These are phyloP conservation scores for Hydractinia symbiolongicarpus DNA, from an alignment of 30 jellyfish, hydroid and myxozoan genomes.

Conservation along the genomic window DNA sequence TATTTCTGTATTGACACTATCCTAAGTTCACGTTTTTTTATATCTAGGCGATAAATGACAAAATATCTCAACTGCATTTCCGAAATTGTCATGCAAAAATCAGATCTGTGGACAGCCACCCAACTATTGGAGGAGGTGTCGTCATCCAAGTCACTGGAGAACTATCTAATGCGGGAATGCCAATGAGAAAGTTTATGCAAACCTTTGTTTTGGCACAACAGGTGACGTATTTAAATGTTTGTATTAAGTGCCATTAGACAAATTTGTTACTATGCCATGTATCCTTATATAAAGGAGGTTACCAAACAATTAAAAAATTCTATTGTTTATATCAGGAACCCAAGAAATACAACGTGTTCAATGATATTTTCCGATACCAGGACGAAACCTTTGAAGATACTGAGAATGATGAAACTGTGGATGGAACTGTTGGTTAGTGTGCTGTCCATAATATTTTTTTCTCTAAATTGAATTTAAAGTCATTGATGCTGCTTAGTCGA, in stretches of 20 bases:
- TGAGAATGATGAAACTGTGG: conserved; percentile 65
- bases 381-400: conserved; percentile 82
- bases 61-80: conserved; percentile 69
- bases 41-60: conserved; percentile 71
- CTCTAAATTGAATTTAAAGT: no score
- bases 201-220: conserved; percentile 85
- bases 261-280: background rate
- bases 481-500: background rate
- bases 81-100: conserved; percentile 68
- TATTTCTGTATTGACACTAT: no score
- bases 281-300: no score
- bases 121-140: conserved; percentile 82
- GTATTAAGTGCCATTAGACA: background rate
- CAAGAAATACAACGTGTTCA: conserved; percentile 61
- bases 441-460: no score
- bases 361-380: conserved; percentile 89
- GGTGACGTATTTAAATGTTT: conserved; percentile 33
- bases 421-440: conserved; percentile 44
- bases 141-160: conserved; percentile 92
- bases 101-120: conserved; percentile 84
- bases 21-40: background rate
- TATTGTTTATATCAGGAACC: conserved; percentile 48
- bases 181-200: conserved; percentile 78
- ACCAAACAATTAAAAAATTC: background rate
- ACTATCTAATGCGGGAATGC: conserved; percentile 71